phyloP scores from a whole-genome alignment of 2,113 vertebrate species.

The Sebastes schlegelii region DNA sequence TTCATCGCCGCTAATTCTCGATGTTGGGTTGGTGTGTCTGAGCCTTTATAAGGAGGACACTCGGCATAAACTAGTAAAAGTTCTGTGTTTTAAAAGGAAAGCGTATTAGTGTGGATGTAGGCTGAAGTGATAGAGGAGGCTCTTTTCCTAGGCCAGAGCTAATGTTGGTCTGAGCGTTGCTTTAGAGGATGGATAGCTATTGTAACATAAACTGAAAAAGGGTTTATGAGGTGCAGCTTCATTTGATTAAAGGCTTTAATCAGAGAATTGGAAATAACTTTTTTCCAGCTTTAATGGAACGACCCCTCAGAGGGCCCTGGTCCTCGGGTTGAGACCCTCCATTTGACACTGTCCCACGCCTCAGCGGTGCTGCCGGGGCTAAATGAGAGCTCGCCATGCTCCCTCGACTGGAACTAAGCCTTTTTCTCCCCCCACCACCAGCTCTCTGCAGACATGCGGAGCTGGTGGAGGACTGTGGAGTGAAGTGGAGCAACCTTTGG shows the following conservation, averaged over 20 bases:
- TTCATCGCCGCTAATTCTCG: no score
- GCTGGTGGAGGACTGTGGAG: neutral
- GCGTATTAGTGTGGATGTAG: no score
- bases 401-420: constrained; percentile 66
- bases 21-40: no score
- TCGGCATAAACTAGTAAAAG: no score
- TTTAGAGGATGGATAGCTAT: neutral
- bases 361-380: constrained; percentile 15
- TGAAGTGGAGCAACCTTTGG: constrained; percentile 60
- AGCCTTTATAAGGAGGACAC: no score
- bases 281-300: neutral
- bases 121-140: constrained; percentile 7
- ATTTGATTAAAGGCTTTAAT: constrained; percentile 1
- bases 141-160: neutral
- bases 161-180: neutral
- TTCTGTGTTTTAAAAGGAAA: no score
- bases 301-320: neutral
- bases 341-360: constrained; percentile 18
- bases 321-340: neutral
- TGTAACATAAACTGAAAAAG: neutral
- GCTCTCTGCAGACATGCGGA: constrained; percentile 35
- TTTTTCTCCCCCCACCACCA: constrained; percentile 1
- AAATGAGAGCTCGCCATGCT: constrained; percentile 45
- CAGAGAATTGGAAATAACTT: neutral
- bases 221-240: neutral